Percentiles rank a stretch among this genome's conserved stretches.
Evolutionary conservation across 1,140 invertebrate species (phyloP).

Genomic region (Argopecten irradians): DNA sequence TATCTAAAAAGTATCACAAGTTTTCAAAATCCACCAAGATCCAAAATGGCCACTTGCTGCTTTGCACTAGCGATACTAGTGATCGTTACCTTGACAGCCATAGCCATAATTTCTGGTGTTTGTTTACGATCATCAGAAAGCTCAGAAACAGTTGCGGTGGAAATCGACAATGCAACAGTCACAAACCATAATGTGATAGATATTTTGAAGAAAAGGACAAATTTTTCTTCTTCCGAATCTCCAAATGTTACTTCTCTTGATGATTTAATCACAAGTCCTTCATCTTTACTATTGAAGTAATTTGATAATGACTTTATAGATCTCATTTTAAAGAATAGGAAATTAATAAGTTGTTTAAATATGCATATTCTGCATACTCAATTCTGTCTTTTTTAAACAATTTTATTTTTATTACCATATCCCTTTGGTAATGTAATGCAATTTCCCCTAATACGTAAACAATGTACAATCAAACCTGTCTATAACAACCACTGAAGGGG

Average conservation of each 20-base stretch:
- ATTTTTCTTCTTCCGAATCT: not conserved
- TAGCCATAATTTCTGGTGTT: not conserved
- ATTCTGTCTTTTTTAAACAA: no score
- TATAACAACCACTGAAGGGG: no score
- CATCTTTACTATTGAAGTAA: not conserved
- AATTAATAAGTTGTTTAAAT: not conserved
- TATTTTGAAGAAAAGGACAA: not conserved
- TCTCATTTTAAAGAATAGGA: not conserved
- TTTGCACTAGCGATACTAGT: not conserved
- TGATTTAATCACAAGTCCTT: not conserved
- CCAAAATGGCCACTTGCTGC: not conserved
- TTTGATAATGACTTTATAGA: no score
- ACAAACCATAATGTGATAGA: not conserved
- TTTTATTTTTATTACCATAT: no score
- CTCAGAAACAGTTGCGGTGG: not conserved
- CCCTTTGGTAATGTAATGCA: no score
- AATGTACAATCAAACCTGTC: no score
- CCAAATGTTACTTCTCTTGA: not conserved
- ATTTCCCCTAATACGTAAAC: no score
- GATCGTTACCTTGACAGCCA: not conserved
- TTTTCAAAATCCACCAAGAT: not conserved
- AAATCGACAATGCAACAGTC: not conserved
- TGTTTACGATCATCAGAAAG: not conserved
- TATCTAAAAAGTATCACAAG: slow-evolving; percentile 4
- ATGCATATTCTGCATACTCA: no score